Conservation (phyloP, 2,797 vertebrate species). For the Ceyx erithaca region DNA sequence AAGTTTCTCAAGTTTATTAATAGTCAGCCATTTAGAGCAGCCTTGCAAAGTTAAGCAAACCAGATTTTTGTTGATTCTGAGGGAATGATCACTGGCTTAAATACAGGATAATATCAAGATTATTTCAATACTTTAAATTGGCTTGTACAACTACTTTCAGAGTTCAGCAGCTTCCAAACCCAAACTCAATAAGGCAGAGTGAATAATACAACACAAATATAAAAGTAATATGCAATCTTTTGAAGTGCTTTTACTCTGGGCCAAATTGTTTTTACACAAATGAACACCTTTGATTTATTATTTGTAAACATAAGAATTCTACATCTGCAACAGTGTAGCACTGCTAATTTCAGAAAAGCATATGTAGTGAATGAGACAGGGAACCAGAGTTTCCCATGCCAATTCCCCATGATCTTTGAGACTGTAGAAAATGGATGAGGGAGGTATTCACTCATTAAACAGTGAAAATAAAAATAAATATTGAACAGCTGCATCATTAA, state of each 20-base stretch:
- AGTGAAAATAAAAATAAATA: conserved; percentile 46
- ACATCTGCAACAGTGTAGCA: neutral
- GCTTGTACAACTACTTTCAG: neutral
- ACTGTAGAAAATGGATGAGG: neutral
- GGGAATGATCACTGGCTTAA: neutral
- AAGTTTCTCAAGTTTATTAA: neutral
- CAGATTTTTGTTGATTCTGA: neutral
- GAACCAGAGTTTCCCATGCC: neutral
- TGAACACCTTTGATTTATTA: neutral
- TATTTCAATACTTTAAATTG: neutral
- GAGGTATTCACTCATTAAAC: conserved; percentile 6
- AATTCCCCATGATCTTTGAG: neutral
- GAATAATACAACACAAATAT: neutral
- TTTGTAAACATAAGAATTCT: neutral
- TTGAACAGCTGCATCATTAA: conserved; percentile 31
- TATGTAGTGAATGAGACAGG: neutral
- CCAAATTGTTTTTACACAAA: neutral
- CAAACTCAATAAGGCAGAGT: neutral
- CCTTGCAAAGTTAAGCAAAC: neutral
- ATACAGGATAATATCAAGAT: neutral
- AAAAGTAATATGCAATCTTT: neutral
- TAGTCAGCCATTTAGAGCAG: neutral
- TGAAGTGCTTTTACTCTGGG: neutral
- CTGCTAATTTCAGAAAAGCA: neutral
- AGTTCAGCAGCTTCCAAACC: neutral